These are phyloP conservation scores for Condylura cristata DNA, from an alignment of 2,113 vertebrate genomes.

Conservation along the genomic window DNA sequence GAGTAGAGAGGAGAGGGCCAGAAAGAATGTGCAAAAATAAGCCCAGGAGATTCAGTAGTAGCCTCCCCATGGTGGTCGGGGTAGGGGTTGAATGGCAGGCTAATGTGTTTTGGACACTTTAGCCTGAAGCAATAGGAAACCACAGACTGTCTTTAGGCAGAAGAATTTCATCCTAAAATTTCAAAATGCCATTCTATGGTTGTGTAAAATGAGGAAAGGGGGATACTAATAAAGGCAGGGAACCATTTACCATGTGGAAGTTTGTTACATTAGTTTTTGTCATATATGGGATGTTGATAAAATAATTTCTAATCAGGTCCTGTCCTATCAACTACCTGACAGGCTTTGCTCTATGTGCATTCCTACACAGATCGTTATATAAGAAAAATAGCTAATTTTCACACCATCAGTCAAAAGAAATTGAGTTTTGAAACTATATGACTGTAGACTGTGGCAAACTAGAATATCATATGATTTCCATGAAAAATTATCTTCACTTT, in stretches of 20 bases:
- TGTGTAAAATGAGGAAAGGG: neutral
- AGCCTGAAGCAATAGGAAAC: neutral
- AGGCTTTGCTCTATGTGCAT: neutral
- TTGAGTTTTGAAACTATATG: neutral
- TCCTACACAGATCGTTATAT: neutral
- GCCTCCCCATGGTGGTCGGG: too few species aligned
- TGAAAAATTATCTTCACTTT: neutral
- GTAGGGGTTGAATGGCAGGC: neutral
- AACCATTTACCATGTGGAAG: neutral
- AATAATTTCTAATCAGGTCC: neutral
- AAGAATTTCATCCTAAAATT: neutral
- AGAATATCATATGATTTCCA: neutral
- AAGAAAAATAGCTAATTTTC: neutral
- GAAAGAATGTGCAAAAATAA: neutral
- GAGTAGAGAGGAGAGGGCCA: too few species aligned
- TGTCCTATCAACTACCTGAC: neutral
- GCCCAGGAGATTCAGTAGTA: neutral
- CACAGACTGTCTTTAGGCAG: neutral
- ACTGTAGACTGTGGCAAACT: neutral
- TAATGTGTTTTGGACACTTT: neutral
- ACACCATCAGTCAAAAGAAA: neutral
- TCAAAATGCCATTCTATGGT: neutral
- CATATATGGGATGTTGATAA: neutral
- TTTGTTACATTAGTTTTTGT: neutral
- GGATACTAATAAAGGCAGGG: neutral